Evolutionary conservation across 2,888 invertebrate genomes (phyloP).

Genomic region (Diadegma fenestrale): DNA sequence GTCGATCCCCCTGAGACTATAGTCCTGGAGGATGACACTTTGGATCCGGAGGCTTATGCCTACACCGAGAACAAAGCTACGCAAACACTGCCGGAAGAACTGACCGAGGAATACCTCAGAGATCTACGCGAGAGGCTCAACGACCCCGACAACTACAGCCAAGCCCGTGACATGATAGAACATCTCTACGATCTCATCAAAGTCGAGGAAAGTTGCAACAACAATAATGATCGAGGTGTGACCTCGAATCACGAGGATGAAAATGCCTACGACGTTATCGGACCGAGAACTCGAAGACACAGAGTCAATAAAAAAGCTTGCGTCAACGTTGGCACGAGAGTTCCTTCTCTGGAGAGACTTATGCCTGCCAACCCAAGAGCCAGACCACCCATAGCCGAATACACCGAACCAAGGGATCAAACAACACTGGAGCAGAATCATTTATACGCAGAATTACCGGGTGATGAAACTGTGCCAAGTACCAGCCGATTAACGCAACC

Average conservation of each 20-base stretch:
- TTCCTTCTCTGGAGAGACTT: slow-evolving; percentile 87
- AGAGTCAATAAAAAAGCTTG: slow-evolving; percentile 84
- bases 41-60: slow-evolving; percentile 80
- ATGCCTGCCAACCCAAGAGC: slow-evolving; percentile 84
- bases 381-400: slow-evolving; percentile 83
- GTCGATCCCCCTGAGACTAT: slow-evolving; percentile 81
- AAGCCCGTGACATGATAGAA: slow-evolving; percentile 92
- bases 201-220: slow-evolving; percentile 89
- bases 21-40: slow-evolving; percentile 79
- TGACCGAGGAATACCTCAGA: slow-evolving; percentile 90
- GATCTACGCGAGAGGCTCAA: slow-evolving; percentile 89
- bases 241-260: slow-evolving; percentile 83
- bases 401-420: slow-evolving; percentile 85
- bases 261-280: slow-evolving; percentile 89
- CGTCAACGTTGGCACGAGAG: slow-evolving; percentile 87
- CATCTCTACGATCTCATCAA: slow-evolving; percentile 91
- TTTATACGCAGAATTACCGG: slow-evolving; percentile 88
- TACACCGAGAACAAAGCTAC: slow-evolving; percentile 88
- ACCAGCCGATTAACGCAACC: slow-evolving; percentile 81
- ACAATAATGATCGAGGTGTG: slow-evolving; percentile 82
- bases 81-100: slow-evolving; percentile 91
- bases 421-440: slow-evolving; percentile 84
- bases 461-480: slow-evolving; percentile 85
- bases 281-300: slow-evolving; percentile 81
- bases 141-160: slow-evolving; percentile 90